phyloP scores from a whole-genome alignment of 2,888 invertebrate species.

The Branchipolynoe longqiensis region DNA sequence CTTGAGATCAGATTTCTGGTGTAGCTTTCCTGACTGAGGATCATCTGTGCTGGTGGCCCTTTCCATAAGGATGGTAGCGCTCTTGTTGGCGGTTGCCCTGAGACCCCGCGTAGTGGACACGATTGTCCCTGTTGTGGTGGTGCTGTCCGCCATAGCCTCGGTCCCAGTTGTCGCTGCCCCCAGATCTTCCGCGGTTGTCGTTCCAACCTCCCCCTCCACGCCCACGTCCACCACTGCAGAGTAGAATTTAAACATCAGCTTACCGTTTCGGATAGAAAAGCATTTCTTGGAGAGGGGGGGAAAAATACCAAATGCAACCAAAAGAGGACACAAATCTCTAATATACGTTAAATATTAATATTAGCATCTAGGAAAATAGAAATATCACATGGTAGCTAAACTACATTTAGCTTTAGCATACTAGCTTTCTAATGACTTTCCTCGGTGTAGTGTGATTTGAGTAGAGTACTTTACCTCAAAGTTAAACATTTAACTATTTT shows the following conservation, averaged over 20 bases:
- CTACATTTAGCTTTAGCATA: no score
- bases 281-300: not conserved
- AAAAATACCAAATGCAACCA: no score
- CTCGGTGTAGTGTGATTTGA: no score
- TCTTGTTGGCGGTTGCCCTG: constrained; percentile 12
- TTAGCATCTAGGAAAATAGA: not conserved
- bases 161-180: not conserved
- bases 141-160: not conserved
- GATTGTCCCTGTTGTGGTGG: not conserved
- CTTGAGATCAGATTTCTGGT: no score
- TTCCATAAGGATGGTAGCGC: constrained; percentile 41
- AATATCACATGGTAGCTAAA: not conserved
- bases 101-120: constrained; percentile 34
- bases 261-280: not conserved
- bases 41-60: constrained; percentile 21
- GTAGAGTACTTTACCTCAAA: no score
- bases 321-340: no score
- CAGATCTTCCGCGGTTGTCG: not conserved
- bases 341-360: not conserved
- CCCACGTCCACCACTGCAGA: not conserved
- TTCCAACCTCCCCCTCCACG: constrained; percentile 16
- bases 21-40: no score
- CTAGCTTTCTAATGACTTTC: no score
- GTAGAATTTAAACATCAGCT: no score
- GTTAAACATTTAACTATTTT: no score